Percentiles rank a stretch among this genome's conserved stretches.
Evolutionary conservation across 2,888 invertebrate species (phyloP).

Genomic region (Notodonta dromedarius): DNA sequence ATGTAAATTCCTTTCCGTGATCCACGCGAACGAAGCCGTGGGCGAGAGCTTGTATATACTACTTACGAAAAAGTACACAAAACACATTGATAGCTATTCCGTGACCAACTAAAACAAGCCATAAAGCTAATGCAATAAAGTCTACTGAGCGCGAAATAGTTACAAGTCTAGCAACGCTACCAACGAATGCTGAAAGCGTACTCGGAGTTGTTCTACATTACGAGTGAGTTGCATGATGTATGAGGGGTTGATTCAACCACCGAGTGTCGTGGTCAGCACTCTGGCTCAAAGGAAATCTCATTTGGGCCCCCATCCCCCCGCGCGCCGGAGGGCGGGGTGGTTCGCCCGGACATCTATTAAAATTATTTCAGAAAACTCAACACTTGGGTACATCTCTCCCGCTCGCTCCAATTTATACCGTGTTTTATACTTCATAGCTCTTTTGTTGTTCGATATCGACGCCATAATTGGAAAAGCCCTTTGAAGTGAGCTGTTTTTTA

Average conservation of each 20-base stretch:
- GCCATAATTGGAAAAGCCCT: slow-evolving; percentile 52
- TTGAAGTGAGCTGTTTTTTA: slow-evolving; percentile 39
- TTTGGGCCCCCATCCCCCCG: slow-evolving; percentile 55
- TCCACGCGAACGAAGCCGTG: too few species aligned
- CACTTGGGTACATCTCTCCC: slow-evolving; percentile 43
- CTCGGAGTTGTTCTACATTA: slow-evolving; percentile 23
- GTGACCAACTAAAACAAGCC: neutral
- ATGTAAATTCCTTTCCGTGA: too few species aligned
- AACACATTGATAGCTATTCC: neutral
- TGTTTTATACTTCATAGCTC: slow-evolving; percentile 57
- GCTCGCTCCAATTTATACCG: slow-evolving; percentile 54
- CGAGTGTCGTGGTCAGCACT: slow-evolving; percentile 70
- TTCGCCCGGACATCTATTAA: slow-evolving; percentile 73
- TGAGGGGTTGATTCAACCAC: slow-evolving; percentile 59
- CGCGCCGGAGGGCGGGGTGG: slow-evolving; percentile 34
- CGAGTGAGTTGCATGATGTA: slow-evolving; percentile 61
- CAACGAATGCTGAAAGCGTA: slow-evolving; percentile 36
- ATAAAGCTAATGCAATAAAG: neutral
- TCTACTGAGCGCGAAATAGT: neutral
- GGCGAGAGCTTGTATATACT: too few species aligned
- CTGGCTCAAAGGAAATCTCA: slow-evolving; percentile 81
- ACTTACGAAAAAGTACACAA: too few species aligned
- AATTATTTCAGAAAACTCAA: slow-evolving; percentile 78
- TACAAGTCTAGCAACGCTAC: neutral
- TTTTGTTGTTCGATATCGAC: slow-evolving; percentile 55